Conservation (phyloP, 2,113 vertebrate genomes). For the Nothocercus julius region DNA sequence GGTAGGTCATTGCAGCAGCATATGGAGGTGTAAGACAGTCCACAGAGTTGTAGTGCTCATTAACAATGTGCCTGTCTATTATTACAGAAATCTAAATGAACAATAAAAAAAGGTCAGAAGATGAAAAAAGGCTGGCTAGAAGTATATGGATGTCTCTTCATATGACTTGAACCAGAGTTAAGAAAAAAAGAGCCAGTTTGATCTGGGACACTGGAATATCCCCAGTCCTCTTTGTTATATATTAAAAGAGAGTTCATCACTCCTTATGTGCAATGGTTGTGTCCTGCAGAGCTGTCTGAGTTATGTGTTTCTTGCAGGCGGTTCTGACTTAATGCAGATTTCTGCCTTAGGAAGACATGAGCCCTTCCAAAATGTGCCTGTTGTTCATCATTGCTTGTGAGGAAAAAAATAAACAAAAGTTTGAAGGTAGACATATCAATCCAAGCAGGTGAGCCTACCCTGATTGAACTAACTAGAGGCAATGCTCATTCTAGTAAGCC, state of each 20-base stretch:
- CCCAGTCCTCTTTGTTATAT: neutral
- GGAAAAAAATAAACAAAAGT: too few species aligned
- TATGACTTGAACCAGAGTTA: neutral
- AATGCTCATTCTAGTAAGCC: neutral
- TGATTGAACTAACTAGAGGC: too few species aligned
- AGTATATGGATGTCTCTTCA: neutral
- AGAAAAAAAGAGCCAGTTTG: neutral
- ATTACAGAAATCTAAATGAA: neutral
- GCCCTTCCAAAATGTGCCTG: too few species aligned
- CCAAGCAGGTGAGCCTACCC: too few species aligned
- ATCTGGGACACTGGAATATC: neutral
- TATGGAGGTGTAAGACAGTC: accelerated
- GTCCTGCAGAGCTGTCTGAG: too few species aligned
- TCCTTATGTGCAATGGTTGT: too few species aligned
- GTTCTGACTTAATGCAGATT: too few species aligned
- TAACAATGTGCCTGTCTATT: neutral
- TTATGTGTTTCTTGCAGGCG: too few species aligned
- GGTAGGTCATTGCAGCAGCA: accelerated
- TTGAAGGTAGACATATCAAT: too few species aligned
- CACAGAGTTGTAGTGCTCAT: neutral
- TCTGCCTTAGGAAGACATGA: too few species aligned
- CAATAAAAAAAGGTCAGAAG: neutral
- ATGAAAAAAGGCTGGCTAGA: neutral
- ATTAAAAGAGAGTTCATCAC: neutral
- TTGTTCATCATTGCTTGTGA: too few species aligned